Conservation (phyloP, 2,797 vertebrate species). For the Danio jaintianensis region DNA sequence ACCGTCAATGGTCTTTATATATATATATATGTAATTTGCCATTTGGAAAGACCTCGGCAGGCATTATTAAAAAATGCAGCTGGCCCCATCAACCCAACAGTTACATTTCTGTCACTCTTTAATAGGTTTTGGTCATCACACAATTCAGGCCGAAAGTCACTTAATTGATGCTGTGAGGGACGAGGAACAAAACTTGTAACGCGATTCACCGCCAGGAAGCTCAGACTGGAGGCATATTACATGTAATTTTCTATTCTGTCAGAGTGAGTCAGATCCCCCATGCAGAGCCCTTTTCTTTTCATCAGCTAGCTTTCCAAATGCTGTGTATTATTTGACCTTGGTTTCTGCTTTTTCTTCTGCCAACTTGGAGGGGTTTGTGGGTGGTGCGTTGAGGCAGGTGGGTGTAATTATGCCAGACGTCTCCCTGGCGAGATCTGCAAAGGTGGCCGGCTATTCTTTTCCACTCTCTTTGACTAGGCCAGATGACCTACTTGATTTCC, state of each 20-base stretch:
- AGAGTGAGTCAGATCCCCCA: constrained; percentile 53
- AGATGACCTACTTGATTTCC: constrained; percentile 23
- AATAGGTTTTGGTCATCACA: neutral
- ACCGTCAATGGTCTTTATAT: neutral
- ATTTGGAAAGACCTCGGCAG: constrained; percentile 7
- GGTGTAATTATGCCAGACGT: constrained; percentile 57
- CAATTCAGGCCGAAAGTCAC: neutral
- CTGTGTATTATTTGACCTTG: constrained; percentile 56
- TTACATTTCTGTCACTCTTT: neutral
- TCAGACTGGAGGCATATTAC: constrained; percentile 55
- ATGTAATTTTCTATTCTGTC: constrained; percentile 59
- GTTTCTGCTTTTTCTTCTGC: constrained; percentile 39
- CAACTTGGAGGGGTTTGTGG: constrained; percentile 43
- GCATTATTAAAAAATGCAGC: constrained; percentile 9
- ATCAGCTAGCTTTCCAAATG: constrained; percentile 47
- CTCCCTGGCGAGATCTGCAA: constrained; percentile 52
- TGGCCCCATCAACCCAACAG: neutral
- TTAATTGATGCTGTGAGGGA: constrained; percentile 45
- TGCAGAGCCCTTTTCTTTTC: constrained; percentile 56
- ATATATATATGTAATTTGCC: neutral
- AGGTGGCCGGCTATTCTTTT: constrained; percentile 44
- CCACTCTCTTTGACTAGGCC: constrained; percentile 39
- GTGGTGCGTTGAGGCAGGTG: constrained; percentile 51
- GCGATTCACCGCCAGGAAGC: constrained; percentile 47
- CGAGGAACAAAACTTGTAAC: constrained; percentile 33